Evolutionary conservation across 2,113 vertebrate genomes (phyloP), one percentile per base, ranked within the genome.

Genomic region (Coptodon rendalli): DNA sequence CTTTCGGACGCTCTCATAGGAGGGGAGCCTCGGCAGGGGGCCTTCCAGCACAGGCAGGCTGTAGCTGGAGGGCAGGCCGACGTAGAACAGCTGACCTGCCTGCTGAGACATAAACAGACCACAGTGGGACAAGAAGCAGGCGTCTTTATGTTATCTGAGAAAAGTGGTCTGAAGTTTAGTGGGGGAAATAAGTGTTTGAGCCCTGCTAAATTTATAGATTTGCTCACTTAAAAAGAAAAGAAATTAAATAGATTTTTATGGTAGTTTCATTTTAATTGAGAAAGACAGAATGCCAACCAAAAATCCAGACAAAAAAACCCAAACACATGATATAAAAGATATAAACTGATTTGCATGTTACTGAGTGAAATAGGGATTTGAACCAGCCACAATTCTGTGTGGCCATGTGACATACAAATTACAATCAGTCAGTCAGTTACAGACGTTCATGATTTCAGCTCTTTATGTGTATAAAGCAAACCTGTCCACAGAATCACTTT

Each of bases 1-100:
- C 90, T 97, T 97, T 40, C 94, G 90, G 83, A 97, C 96, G 0
- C 97, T 97, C 89, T 97, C 97, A 0, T 97, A 97, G 90, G 97
- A 97, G 1, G 97, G 97, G 83, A 97, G 89, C 38, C 54, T 94
- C 16, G 96, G 96, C 80, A 95, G 61, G 89, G 96, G 93, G 83
- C 92, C 90, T 68, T 97, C 96, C 89, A 96, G 87, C 2, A 94
- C 48, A 24, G 96, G 94, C 4, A 97, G 94, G 84, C 90, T 95
- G 90, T 97, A 97, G 59, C 95, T 97, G 92, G 95, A 95, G 80
- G 96, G 95, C 85, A 96, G 63, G 53, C 96, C 97, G 0, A 97
- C 87, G 1, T 94, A 97, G 93, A 98, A 97, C 36, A 97, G 93
- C 92, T 97, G 95, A 0, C 94, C 96, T 1, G 89, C 88, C 96